phyloP scores from a whole-genome alignment of 1,140 invertebrate species.

The Heterodera schachtii region DNA sequence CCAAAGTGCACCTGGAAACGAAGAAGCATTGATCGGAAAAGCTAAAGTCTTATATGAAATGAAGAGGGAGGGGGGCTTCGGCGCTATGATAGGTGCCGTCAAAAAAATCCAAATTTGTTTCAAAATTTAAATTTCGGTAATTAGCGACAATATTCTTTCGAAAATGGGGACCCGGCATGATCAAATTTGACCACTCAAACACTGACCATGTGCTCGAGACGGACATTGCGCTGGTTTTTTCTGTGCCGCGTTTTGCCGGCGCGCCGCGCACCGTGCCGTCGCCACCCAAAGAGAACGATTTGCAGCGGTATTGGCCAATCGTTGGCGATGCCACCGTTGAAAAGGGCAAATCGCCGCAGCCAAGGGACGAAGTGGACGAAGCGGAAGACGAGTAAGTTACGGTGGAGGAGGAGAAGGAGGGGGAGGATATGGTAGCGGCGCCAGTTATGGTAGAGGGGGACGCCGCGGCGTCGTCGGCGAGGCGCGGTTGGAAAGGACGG shows the following conservation, averaged over 20 bases:
- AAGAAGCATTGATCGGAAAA: background rate
- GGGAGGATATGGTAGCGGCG: background rate
- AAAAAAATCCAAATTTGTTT: no score
- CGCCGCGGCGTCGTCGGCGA: background rate
- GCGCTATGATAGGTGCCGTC: no score
- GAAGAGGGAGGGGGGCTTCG: no score
- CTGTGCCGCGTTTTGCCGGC: background rate
- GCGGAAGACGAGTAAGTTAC: no score
- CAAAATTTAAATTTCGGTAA: no score
- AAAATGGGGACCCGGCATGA: no score
- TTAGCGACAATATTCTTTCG: no score
- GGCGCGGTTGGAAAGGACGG: background rate
- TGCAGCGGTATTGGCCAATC: background rate
- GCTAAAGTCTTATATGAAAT: background rate
- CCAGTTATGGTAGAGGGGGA: no score
- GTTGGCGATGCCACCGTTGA: no score
- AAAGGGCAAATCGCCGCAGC: no score
- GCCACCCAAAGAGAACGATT: background rate
- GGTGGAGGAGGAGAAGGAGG: background rate
- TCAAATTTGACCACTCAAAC: background rate
- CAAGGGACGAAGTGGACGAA: background rate
- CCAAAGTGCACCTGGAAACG: conserved; percentile 21
- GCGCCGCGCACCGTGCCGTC: background rate
- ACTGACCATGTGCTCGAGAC: conserved; percentile 15
- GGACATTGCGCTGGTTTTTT: conserved; percentile 13